These are phyloP conservation scores for Ceratina calcarata DNA, from an alignment of 1,140 invertebrate genomes.

Conservation along the genomic window DNA sequence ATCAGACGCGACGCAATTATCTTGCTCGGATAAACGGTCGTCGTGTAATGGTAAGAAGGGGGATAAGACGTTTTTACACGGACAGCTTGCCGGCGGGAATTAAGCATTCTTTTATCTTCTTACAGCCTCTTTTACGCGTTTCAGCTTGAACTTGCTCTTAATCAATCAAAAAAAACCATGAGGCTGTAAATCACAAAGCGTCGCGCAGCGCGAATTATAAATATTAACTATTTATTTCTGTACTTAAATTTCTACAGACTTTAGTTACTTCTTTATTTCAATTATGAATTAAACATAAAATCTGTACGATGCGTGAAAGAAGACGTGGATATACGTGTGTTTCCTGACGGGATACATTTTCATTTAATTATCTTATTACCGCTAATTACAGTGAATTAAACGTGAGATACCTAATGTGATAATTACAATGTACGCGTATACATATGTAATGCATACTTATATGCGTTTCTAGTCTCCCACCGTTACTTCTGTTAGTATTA, in stretches of 20 bases:
- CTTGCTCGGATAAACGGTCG: constrained; percentile 62
- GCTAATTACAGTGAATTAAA: constrained; percentile 29
- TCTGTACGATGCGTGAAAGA: neutral
- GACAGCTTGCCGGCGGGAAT: constrained; percentile 71
- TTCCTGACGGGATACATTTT: constrained; percentile 13
- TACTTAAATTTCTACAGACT: neutral
- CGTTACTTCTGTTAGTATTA: neutral
- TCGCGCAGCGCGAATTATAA: constrained; percentile 34
- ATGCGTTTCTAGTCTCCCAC: neutral
- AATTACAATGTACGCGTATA: neutral
- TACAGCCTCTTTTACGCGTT: constrained; percentile 62
- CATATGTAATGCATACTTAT: too few species aligned
- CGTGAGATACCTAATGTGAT: constrained; percentile 5
- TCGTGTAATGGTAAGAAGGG: constrained; percentile 62
- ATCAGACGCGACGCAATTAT: constrained; percentile 70
- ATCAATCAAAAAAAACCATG: constrained; percentile 78
- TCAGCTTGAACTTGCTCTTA: constrained; percentile 69
- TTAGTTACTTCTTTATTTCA: neutral
- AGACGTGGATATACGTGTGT: neutral
- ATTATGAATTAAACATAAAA: neutral
- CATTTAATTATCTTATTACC: constrained; percentile 41
- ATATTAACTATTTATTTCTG: constrained; percentile 7
- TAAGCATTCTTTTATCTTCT: constrained; percentile 78
- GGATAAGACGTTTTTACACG: constrained; percentile 37
- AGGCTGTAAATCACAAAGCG: constrained; percentile 69